A percentile compares a stretch with the other conserved stretches of the same genome.
These are phyloP conservation scores for Gymnorhina tibicen DNA, from an alignment of 2,113 vertebrate species.

Conservation along the genomic window DNA sequence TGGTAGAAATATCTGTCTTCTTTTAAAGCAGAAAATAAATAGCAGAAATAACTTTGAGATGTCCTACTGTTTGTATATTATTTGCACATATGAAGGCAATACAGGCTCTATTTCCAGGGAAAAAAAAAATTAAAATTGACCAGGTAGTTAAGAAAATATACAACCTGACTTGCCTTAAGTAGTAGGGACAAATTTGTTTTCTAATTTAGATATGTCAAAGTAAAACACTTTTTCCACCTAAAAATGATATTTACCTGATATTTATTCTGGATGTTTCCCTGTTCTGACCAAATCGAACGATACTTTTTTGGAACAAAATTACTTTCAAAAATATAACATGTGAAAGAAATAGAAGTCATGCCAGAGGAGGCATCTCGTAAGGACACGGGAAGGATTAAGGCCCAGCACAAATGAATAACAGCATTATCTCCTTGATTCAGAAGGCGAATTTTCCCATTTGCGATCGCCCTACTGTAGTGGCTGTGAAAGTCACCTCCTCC, in stretches of 20 bases:
- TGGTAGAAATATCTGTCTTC: neutral
- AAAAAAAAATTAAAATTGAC: neutral
- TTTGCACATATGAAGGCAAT: neutral
- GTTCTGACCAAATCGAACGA: neutral
- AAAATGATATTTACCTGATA: neutral
- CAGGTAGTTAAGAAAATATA: neutral
- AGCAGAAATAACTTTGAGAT: neutral
- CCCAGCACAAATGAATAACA: neutral
- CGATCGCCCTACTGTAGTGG: neutral
- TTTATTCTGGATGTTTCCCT: neutral
- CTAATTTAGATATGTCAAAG: neutral
- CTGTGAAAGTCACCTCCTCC: neutral
- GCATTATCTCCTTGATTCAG: neutral
- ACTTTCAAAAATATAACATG: rapidly evolving
- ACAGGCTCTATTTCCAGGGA: neutral
- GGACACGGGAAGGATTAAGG: neutral
- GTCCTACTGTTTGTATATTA: neutral
- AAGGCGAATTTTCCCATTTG: neutral
- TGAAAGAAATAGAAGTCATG: neutral
- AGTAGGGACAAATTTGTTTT: neutral
- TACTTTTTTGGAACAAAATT: neutral
- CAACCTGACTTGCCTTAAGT: neutral
- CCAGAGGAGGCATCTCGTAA: neutral
- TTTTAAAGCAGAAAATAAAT: neutral
- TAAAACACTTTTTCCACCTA: neutral